Percentiles rank a stretch among this genome's conserved stretches.
phyloP scores from a whole-genome alignment of 92 coral and sea anemone genomes.

The Bergia puertoricense region DNA sequence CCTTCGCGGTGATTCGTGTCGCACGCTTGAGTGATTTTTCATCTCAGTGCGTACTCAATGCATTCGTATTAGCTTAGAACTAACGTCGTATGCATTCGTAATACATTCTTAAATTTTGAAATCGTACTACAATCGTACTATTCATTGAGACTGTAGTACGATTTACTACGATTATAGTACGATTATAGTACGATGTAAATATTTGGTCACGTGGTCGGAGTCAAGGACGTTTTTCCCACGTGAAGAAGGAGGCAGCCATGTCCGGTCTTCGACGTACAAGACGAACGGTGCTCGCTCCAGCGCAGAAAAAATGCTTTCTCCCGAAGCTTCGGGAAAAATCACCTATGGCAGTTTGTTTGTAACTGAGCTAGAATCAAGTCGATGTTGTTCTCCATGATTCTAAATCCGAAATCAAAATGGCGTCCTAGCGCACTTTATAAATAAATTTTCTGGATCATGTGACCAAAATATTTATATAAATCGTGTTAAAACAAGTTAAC shows the following conservation, averaged over 20 bases:
- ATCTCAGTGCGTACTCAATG: constrained; percentile 20
- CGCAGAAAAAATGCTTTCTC: not conserved
- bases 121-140: constrained; percentile 22
- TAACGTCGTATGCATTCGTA: constrained; percentile 29
- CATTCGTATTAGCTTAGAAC: constrained; percentile 37
- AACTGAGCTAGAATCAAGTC: constrained; percentile 16
- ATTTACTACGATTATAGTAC: constrained; percentile 27
- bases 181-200: constrained; percentile 22
- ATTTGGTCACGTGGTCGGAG: constrained; percentile 36
- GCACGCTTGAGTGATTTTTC: constrained; percentile 37
- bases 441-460: constrained; percentile 3
- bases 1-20: constrained; percentile 36
- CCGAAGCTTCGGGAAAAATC: too few species aligned
- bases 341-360: too few species aligned
- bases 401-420: constrained; percentile 10
- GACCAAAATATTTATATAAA: too few species aligned
- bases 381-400: constrained; percentile 6
- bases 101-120: constrained; percentile 31
- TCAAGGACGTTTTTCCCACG: not conserved
- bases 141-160: constrained; percentile 31
- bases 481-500: too few species aligned
- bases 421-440: constrained; percentile 9
- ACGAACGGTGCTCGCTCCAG: too few species aligned
- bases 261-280: not conserved
- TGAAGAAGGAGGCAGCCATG: not conserved